These are phyloP conservation scores for Parauchenoglanis ngamensis DNA, from an alignment of 2,797 vertebrate genomes.

Conservation along the genomic window DNA sequence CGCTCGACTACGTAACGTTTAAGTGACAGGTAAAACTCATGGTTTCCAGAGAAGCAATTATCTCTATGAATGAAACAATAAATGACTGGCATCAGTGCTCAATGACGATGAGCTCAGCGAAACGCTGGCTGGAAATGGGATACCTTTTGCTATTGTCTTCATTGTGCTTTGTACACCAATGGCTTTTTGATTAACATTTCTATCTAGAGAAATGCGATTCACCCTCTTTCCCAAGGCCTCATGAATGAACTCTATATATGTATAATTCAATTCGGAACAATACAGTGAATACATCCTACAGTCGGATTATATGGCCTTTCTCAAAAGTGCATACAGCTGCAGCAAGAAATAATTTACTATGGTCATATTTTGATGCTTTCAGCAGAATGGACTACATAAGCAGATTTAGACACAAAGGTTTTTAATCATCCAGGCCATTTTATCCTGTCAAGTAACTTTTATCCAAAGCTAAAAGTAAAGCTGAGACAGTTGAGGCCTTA, in stretches of 20 bases:
- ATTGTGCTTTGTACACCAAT: background rate
- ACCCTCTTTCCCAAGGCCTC: slow-evolving; percentile 1
- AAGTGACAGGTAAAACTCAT: slow-evolving; percentile 32
- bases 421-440: background rate
- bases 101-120: slow-evolving; percentile 22
- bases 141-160: slow-evolving; percentile 10
- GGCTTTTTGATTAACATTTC: slow-evolving; percentile 3
- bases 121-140: slow-evolving; percentile 28
- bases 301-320: slow-evolving; percentile 3
- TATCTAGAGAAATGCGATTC: background rate
- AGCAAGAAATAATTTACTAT: background rate
- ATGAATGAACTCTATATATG: background rate
- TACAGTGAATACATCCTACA: slow-evolving; percentile 3
- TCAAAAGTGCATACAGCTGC: background rate
- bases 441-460: background rate
- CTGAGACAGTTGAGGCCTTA: background rate
- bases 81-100: slow-evolving; percentile 32
- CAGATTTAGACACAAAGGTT: background rate
- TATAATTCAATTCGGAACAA: slow-evolving; percentile 1
- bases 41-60: slow-evolving; percentile 38
- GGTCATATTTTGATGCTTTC: background rate
- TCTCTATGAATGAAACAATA: slow-evolving; percentile 47
- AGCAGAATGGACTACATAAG: slow-evolving; percentile 9
- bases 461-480: background rate
- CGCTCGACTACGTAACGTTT: slow-evolving; percentile 29